These are phyloP conservation scores for Troides oblongomaculatus DNA, from an alignment of 2,888 invertebrate genomes.

Conservation along the genomic window DNA sequence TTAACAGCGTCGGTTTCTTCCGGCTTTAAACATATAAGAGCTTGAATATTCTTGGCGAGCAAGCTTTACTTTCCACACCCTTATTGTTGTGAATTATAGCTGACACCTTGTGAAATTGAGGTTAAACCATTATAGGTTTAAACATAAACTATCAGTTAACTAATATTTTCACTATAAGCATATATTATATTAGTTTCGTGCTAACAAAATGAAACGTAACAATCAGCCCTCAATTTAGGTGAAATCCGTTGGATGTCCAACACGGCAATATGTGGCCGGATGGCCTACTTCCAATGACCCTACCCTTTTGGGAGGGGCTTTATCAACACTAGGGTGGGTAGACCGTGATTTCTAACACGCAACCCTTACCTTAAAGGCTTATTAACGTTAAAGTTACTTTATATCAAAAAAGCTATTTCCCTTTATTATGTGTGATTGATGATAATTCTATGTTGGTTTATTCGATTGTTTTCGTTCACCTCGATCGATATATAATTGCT, in stretches of 20 bases:
- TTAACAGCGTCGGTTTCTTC: too few relatives aligned
- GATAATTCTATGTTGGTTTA: too few relatives aligned
- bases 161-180: background rate
- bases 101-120: too few relatives aligned
- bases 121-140: too few relatives aligned
- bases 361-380: conserved; percentile 35
- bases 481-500: too few relatives aligned
- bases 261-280: conserved; percentile 32
- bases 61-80: too few relatives aligned
- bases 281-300: conserved; percentile 38
- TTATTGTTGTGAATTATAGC: too few relatives aligned
- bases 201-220: conserved; percentile 12
- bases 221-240: conserved; percentile 20
- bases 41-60: too few relatives aligned
- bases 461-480: too few relatives aligned
- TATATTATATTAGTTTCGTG: background rate
- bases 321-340: conserved; percentile 31
- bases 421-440: too few relatives aligned
- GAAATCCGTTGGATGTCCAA: conserved; percentile 34
- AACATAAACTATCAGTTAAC: too few relatives aligned
- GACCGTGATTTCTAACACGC: conserved; percentile 44
- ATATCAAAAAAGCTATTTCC: background rate
- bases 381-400: conserved; percentile 23
- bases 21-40: too few relatives aligned
- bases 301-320: conserved; percentile 34